Conservation (phyloP, 2,113 vertebrate species). For the Vanacampus margaritifer region DNA sequence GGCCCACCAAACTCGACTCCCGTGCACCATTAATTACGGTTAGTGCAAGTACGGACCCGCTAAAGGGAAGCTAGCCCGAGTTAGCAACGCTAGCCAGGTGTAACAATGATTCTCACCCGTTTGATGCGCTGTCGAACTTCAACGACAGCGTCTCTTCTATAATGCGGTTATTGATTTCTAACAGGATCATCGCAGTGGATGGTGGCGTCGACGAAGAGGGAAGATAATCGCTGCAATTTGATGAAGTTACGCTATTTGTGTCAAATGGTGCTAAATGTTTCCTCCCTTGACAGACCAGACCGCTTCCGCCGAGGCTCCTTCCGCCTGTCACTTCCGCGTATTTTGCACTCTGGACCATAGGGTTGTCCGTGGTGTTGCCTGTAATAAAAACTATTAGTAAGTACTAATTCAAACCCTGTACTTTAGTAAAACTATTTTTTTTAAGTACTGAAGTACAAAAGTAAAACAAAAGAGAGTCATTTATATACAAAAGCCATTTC, state of each 20-base stretch:
- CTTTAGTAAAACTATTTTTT: no score
- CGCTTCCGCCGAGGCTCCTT: constrained; percentile 66
- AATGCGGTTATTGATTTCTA: constrained; percentile 98
- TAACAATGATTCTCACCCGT: constrained; percentile 80
- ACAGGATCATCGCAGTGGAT: constrained; percentile 87
- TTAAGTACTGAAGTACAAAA: no score
- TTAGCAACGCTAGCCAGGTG: constrained; percentile 47
- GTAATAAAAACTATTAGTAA: no score
- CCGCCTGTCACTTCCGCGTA: constrained; percentile 68
- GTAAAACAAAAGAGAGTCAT: not conserved
- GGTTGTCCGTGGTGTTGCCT: constrained; percentile 32
- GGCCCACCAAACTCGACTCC: rapidly evolving
- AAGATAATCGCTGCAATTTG: constrained; percentile 16
- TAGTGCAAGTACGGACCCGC: not conserved
- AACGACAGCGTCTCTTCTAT: constrained; percentile 91
- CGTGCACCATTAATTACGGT: not conserved
- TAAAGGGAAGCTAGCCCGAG: constrained; percentile 34
- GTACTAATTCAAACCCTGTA: no score
- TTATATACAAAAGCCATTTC: not conserved
- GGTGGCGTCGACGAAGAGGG: constrained; percentile 30
- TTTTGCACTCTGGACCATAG: constrained; percentile 46
- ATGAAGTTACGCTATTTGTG: constrained; percentile 39
- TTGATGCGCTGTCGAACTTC: constrained; percentile 92
- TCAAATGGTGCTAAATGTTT: constrained; percentile 46
- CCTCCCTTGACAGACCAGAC: constrained; percentile 54